phyloP scores from a whole-genome alignment of 2,113 vertebrate genomes.

The Corythaeola cristata region DNA sequence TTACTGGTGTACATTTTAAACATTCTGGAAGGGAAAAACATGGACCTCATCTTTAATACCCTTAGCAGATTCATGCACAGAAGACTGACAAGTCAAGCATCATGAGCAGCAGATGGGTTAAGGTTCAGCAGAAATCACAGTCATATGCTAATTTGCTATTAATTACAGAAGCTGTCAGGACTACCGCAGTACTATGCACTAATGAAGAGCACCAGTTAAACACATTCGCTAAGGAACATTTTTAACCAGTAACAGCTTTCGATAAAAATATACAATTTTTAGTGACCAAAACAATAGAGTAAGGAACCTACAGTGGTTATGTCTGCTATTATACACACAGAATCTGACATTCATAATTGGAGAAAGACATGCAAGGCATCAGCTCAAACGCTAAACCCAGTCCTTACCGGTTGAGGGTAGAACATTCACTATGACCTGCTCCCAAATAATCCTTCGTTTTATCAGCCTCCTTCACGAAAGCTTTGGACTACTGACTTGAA shows the following conservation, averaged over 20 bases:
- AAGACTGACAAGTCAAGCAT: neutral
- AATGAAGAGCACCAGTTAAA: neutral
- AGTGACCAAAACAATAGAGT: neutral
- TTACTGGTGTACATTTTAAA: neutral
- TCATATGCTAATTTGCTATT: slow-evolving; percentile 51
- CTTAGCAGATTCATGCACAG: neutral
- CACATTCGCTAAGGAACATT: neutral
- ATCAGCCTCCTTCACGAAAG: neutral
- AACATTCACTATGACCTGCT: neutral
- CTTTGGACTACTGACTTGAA: neutral
- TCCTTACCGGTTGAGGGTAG: neutral
- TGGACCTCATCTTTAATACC: neutral
- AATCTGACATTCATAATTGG: neutral
- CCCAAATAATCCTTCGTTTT: neutral
- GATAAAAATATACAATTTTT: neutral
- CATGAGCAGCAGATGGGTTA: slow-evolving; percentile 12
- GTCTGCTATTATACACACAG: neutral
- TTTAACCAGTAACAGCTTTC: neutral
- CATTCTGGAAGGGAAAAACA: neutral
- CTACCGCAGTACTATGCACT: neutral
- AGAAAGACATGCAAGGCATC: neutral
- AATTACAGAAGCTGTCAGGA: slow-evolving; percentile 51
- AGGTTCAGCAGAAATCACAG: neutral
- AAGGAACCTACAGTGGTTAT: neutral
- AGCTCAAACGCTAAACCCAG: neutral